These are phyloP conservation scores for Caenorhabditis brenneri DNA, from an alignment of 1,140 invertebrate species.

Conservation along the genomic window DNA sequence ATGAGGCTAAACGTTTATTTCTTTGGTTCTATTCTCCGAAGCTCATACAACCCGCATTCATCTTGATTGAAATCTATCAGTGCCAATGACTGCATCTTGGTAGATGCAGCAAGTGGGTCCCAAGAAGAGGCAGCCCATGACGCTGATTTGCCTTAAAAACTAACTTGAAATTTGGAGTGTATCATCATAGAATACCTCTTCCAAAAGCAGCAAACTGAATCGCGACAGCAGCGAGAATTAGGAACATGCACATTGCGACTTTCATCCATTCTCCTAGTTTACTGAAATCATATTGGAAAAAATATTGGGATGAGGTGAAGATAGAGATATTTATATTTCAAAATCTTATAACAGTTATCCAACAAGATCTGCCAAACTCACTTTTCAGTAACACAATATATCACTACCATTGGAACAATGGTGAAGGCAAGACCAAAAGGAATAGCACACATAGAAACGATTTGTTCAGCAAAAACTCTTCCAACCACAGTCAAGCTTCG, in stretches of 20 bases:
- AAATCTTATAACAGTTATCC: no score
- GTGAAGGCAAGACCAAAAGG: constrained; percentile 44
- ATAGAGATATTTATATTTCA: no score
- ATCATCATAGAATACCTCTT: not conserved
- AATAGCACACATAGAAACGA: constrained; percentile 35
- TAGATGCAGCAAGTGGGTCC: constrained; percentile 49
- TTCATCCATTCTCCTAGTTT: constrained; percentile 51
- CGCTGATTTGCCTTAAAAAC: constrained; percentile 39
- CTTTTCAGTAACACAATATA: constrained; percentile 47
- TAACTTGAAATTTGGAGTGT: not conserved
- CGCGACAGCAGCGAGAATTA: constrained; percentile 11
- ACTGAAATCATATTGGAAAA: not conserved
- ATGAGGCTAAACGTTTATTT: no score
- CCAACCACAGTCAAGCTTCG: constrained; percentile 49
- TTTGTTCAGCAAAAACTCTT: constrained; percentile 50
- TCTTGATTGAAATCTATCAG: constrained; percentile 49
- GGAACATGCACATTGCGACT: constrained; percentile 43
- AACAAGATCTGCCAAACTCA: constrained; percentile 33
- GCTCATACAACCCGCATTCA: constrained; percentile 53
- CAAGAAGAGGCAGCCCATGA: constrained; percentile 51
- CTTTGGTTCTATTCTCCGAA: constrained; percentile 33
- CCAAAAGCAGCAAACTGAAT: constrained; percentile 54
- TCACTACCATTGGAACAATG: constrained; percentile 46
- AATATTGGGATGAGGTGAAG: no score
- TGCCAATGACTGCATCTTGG: constrained; percentile 48